Conservation (phyloP, 2,888 invertebrate genomes). For the Acanthococcus lagerstroemiae region DNA sequence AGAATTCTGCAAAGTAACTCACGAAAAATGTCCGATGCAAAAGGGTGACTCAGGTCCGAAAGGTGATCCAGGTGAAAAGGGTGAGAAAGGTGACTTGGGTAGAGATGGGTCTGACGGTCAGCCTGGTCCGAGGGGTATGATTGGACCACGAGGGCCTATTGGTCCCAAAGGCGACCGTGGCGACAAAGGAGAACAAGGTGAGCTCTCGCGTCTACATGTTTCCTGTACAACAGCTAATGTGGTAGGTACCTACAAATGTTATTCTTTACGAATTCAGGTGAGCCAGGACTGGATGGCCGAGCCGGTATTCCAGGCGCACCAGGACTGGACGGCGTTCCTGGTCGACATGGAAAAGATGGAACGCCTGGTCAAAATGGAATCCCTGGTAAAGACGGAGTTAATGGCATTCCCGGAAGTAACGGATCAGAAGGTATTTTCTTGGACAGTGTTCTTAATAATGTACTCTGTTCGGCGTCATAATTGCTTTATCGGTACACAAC, state of each 20-base stretch:
- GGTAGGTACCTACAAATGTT: not conserved
- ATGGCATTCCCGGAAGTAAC: slow-evolving; percentile 53
- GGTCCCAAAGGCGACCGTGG: slow-evolving; percentile 61
- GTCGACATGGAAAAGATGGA: slow-evolving; percentile 74
- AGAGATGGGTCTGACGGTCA: slow-evolving; percentile 40
- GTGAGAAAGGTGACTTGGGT: slow-evolving; percentile 40
- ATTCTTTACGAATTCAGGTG: too few relatives aligned
- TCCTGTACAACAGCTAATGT: not conserved
- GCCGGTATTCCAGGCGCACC: slow-evolving; percentile 87
- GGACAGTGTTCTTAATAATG: not conserved
- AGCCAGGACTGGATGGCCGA: slow-evolving; percentile 69
- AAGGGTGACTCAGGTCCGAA: slow-evolving; percentile 46
- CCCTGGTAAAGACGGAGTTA: slow-evolving; percentile 59
- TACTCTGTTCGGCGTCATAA: too few relatives aligned
- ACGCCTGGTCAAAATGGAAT: slow-evolving; percentile 58
- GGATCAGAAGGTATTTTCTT: slow-evolving; percentile 21
- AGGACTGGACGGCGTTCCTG: slow-evolving; percentile 75
- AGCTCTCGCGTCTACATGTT: not conserved
- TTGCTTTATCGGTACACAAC: too few relatives aligned
- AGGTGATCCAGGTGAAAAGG: slow-evolving; percentile 49
- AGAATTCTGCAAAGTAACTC: slow-evolving; percentile 71
- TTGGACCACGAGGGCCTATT: slow-evolving; percentile 52
- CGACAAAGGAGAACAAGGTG: slow-evolving; percentile 39
- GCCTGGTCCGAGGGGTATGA: slow-evolving; percentile 41
- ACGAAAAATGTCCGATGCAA: slow-evolving; percentile 59